These are phyloP conservation scores for Sebastes vulpes DNA, from an alignment of 2,797 vertebrate genomes.

Conservation along the genomic window DNA sequence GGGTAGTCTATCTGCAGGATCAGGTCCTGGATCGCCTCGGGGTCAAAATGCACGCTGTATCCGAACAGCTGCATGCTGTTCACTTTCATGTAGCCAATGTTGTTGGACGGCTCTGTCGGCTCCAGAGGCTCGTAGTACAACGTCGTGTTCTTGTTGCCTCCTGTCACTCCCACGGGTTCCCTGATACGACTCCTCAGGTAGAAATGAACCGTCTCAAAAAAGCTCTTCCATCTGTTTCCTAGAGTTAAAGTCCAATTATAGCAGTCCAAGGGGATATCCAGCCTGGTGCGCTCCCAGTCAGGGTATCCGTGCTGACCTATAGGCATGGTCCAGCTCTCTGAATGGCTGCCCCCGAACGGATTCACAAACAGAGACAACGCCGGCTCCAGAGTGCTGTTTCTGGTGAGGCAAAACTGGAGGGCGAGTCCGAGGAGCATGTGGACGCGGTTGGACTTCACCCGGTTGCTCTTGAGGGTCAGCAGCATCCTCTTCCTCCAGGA, in stretches of 20 bases:
- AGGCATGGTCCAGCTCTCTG: conserved; percentile 98
- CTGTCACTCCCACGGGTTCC: conserved; percentile 79
- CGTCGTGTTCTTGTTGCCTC: conserved; percentile 69
- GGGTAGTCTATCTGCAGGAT: conserved; percentile 98
- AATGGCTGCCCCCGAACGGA: conserved; percentile 97
- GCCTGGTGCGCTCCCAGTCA: conserved; percentile 93
- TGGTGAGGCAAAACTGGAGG: conserved; percentile 94
- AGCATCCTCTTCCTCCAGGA: conserved; percentile 97
- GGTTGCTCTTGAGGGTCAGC: conserved; percentile 97
- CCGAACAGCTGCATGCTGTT: conserved; percentile 97
- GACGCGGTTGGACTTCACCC: conserved; percentile 94
- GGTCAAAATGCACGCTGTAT: conserved; percentile 98
- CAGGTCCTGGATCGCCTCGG: conserved; percentile 96
- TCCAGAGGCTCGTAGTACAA: conserved; percentile 72
- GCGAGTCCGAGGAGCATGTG: conserved; percentile 95
- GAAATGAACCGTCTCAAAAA: conserved; percentile 98
- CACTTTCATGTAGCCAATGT: conserved; percentile 96
- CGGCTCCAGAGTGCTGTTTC: conserved; percentile 95
- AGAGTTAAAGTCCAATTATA: conserved; percentile 96
- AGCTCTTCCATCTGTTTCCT: conserved; percentile 98
- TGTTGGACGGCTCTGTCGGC: conserved; percentile 88
- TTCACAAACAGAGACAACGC: conserved; percentile 94
- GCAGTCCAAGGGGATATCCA: conserved; percentile 94
- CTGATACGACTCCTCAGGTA: conserved; percentile 93
- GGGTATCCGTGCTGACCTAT: conserved; percentile 93